Base-by-base conservation (phyloP, 2,888 invertebrate species). In the Drosophila dives region DNA sequence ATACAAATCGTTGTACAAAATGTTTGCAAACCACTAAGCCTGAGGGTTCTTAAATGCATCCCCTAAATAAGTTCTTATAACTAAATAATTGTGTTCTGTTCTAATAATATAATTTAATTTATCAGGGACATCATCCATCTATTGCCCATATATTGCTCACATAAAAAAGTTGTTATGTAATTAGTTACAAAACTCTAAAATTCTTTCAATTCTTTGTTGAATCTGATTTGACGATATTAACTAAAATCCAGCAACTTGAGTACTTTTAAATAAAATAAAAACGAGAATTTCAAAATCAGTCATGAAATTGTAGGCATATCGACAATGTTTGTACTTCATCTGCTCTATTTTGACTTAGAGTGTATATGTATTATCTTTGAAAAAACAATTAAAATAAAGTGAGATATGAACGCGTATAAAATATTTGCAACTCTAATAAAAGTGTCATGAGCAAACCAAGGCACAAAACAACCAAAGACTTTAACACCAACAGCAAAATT, bases 301-400 rank as follows among this genome's bases (percentile, higher is more conserved):
- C 45, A 8, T 23, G 45, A 23, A 3, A 23, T 15, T 23, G 20
- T 45, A 3, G 3, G 42, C 42, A 15, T 48, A 15, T 26, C 4
- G 15, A 45, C 1, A 40, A n/a, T 11, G n/a, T 40, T 42, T 42
- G 6, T 20, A 3, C 7, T 23, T 20, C 12, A 15, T 4, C 4
- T 45, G 4, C 23, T 45, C 4, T 15, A 23, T 8, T 23, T 45
- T 45, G 17, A 17, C 5, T 49, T 5, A 1, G 48, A 48, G 26
- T 26, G 48, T 48, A 10, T 48, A 5, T 49, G 17, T 11, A 8
- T 12, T 55, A 17, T 38, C 12, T 40, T 2, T n/a, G 1, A 23
- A 40, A 38, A 20, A 20, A 20, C 10, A 42, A 76, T 75, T 81
- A 76, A 54, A 84, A 63, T 50, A 75, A 81, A 76, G 81, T 75